These are phyloP conservation scores for Heliconius eleuchia DNA, from an alignment of 1,140 invertebrate species.

Conservation along the genomic window DNA sequence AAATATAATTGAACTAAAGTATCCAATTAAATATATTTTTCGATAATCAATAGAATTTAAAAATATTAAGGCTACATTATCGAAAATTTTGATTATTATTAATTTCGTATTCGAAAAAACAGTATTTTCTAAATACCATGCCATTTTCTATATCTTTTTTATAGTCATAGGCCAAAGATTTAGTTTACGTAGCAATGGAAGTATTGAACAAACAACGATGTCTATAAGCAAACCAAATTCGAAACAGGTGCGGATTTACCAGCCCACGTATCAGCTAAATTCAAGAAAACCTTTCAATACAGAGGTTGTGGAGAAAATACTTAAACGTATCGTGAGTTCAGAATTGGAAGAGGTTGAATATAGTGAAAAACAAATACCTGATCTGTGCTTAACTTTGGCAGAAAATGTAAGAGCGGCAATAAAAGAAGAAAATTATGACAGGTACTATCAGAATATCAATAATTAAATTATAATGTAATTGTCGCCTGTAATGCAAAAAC, in stretches of 20 bases:
- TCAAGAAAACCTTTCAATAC: constrained; percentile 66
- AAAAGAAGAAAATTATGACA: constrained; percentile 79
- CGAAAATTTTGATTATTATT: no score
- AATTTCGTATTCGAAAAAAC: no score
- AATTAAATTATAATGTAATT: constrained; percentile 7
- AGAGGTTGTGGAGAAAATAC: constrained; percentile 65
- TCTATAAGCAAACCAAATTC: constrained; percentile 52
- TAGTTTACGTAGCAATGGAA: background rate
- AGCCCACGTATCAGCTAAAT: constrained; percentile 73
- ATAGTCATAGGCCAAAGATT: background rate
- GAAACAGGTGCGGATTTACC: constrained; percentile 72
- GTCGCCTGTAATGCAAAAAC: background rate
- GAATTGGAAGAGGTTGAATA: constrained; percentile 76
- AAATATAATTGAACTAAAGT: background rate
- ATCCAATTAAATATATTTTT: no score
- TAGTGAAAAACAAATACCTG: constrained; percentile 67
- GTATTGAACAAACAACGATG: constrained; percentile 62
- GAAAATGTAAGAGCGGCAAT: constrained; percentile 68
- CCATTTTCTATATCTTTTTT: no score
- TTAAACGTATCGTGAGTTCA: constrained; percentile 63
- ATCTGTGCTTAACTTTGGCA: constrained; percentile 63
- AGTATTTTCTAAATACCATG: background rate
- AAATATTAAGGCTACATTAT: no score
- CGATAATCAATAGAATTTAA: no score
- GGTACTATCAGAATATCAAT: constrained; percentile 41